Evolutionary conservation across 1,140 invertebrate species (phyloP).

Genomic region (Tyrophagus putrescentiae): DNA sequence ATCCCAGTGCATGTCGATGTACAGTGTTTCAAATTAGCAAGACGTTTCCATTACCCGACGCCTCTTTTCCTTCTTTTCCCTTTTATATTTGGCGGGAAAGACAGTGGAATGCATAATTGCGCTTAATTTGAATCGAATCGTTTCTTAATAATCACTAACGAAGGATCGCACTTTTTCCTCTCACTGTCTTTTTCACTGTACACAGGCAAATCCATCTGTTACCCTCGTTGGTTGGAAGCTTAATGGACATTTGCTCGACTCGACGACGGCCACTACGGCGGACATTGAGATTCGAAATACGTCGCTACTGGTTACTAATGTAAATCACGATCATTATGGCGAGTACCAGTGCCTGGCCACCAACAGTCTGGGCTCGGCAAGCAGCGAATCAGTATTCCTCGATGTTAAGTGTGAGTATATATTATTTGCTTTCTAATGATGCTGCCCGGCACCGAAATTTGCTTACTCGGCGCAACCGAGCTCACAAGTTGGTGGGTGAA

Average conservation of each 20-base stretch:
- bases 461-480: too few species aligned
- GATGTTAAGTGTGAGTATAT: constrained; percentile 48
- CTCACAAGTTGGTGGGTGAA: too few species aligned
- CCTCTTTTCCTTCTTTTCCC: background rate
- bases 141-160: background rate
- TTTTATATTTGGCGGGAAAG: too few species aligned
- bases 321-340: constrained; percentile 30
- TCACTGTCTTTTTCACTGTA: background rate
- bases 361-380: constrained; percentile 72
- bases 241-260: constrained; percentile 37
- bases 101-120: background rate
- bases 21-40: too few species aligned
- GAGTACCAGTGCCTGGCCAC: constrained; percentile 69
- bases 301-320: constrained; percentile 36
- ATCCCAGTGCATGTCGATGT: too few species aligned
- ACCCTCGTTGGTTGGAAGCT: constrained; percentile 66
- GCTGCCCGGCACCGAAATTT: too few species aligned
- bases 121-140: background rate
- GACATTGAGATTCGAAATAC: constrained; percentile 63
- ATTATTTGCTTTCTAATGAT: background rate
- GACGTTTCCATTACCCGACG: too few species aligned
- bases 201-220: constrained; percentile 59
- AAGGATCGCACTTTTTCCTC: constrained; percentile 6
- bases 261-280: constrained; percentile 34
- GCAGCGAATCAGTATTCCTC: constrained; percentile 60